Evolutionary conservation across 2,113 vertebrate genomes (phyloP).

Genomic region (Poicephalus meyeri): DNA sequence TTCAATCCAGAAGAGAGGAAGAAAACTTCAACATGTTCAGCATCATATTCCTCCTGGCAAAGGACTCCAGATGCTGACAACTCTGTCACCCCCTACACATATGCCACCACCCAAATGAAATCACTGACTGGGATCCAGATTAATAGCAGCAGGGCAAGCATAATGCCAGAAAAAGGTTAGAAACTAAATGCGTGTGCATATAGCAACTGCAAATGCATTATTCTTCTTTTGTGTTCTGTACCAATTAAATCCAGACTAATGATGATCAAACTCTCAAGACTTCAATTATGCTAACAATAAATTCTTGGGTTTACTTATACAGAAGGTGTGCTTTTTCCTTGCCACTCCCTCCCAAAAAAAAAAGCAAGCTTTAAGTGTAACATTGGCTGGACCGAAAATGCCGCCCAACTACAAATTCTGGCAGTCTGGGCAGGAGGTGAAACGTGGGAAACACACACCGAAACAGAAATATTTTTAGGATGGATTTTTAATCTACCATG

Average conservation of each 20-base stretch:
- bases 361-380: neutral
- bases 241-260: neutral
- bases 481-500: conserved; percentile 26
- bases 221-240: neutral
- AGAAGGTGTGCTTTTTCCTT: neutral
- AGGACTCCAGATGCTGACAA: neutral
- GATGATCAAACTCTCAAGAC: neutral
- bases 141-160: neutral
- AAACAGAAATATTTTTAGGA: conserved; percentile 20
- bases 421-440: neutral
- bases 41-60: neutral
- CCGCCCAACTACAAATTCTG: neutral
- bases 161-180: neutral
- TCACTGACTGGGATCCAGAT: neutral
- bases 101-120: neutral
- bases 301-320: neutral
- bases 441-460: neutral
- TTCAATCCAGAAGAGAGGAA: neutral
- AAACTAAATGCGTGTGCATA: neutral
- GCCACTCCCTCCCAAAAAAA: too few relatives aligned
- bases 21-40: neutral
- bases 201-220: neutral
- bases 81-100: neutral
- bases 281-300: neutral
- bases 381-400: neutral